A percentile compares a stretch with the other conserved stretches of the same genome.
Evolutionary conservation across 2,113 vertebrate genomes (phyloP).

Genomic region (Ia io): DNA sequence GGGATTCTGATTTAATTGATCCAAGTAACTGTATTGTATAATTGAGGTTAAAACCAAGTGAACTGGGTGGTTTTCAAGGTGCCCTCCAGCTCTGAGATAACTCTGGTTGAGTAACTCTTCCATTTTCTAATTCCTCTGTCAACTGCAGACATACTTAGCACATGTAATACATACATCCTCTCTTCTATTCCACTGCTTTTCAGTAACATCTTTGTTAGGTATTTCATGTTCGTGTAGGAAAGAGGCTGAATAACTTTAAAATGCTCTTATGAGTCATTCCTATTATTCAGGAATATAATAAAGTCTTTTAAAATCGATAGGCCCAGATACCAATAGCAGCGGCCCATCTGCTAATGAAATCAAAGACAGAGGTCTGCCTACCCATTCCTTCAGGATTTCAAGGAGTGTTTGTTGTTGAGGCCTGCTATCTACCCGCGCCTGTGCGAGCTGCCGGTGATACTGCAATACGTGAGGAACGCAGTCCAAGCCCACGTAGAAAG

Average conservation of each 20-base stretch:
- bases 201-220: not conserved
- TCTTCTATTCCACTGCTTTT: not conserved
- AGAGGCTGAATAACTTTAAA: not conserved
- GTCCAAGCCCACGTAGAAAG: not conserved
- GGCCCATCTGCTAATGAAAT: not conserved
- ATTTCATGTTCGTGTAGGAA: not conserved
- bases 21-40: not conserved
- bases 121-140: not conserved
- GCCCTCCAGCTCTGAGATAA: not conserved
- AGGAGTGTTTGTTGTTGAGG: not conserved
- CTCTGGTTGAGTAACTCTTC: not conserved
- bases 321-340: not conserved
- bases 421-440: not conserved
- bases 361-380: not conserved
- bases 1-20: not conserved
- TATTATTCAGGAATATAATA: not conserved
- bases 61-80: not conserved
- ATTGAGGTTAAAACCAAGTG: not conserved
- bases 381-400: not conserved
- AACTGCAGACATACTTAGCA: not conserved
- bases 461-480: not conserved
- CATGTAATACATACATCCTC: not conserved
- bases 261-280: not conserved
- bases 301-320: conserved; percentile 22
- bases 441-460: not conserved